These are phyloP conservation scores for Erythrolamprus reginae DNA, from an alignment of 2,113 vertebrate genomes.

Conservation along the genomic window DNA sequence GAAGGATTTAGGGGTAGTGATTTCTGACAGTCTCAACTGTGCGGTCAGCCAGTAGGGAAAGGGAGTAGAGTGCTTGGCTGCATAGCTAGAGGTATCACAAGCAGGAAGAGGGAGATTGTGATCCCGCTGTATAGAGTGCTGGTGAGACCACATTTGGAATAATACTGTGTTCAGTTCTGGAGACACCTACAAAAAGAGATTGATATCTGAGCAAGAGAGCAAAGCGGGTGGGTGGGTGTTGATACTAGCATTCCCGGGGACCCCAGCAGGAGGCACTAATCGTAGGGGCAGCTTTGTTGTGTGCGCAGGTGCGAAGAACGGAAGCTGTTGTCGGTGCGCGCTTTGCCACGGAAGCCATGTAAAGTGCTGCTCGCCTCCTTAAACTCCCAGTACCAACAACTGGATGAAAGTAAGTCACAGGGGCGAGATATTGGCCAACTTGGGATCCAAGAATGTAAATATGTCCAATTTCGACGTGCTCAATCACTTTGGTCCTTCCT, in stretches of 20 bases:
- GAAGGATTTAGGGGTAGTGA: no score
- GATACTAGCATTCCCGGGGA: neutral
- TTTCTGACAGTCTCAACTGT: no score
- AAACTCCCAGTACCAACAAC: constrained; percentile 76
- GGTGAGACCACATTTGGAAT: no score
- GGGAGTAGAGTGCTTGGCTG: no score
- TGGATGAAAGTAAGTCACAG: constrained; percentile 83
- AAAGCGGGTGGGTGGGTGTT: neutral
- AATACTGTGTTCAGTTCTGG: no score
- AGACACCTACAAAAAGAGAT: no score
- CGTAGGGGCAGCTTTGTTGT: neutral
- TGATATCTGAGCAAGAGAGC: neutral
- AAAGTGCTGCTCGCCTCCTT: constrained; percentile 82
- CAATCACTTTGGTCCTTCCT: neutral
- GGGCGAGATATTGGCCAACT: neutral
- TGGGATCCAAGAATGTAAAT: neutral
- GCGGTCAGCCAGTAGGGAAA: no score
- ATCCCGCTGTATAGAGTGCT: no score
- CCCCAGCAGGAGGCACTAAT: neutral
- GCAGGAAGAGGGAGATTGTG: no score
- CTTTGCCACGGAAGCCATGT: constrained; percentile 82
- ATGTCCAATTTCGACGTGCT: neutral
- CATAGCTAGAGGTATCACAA: no score
- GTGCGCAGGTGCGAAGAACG: constrained; percentile 81
- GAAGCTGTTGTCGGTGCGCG: constrained; percentile 79